Evolutionary conservation across 2,888 invertebrate species (phyloP), one percentile per base, ranked within the genome.

Genomic region (Lasioglossum marginatum): DNA sequence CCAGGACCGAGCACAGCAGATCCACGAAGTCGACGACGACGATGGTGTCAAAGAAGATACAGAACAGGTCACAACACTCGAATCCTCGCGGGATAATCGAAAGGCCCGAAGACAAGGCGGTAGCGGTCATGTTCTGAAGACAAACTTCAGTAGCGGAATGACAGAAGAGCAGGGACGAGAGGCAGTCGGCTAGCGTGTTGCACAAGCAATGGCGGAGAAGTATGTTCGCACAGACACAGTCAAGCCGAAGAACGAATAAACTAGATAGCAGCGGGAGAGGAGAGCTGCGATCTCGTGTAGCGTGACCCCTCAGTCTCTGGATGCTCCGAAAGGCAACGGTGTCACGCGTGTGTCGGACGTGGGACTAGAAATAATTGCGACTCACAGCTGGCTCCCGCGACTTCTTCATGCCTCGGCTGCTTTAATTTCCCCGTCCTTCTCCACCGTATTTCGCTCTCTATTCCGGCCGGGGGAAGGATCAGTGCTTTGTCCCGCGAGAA

Each of bases 361-460:
- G 79, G 66, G 75, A 85, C 84, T 85, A 85, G 85, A 79, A 82
- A 85, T 85, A 85, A 85, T 85, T 83, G 84, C 85, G 66, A 76
- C 79, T 45, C 79, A 40, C 85, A 83, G 84, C 85, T 85, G 85
- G 63, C 84, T 72, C 75, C 78, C n/a, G 52, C 2, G 31, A 48
- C 79, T 71, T 83, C 79, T 76, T 83, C 75, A 37, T 34, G 77
- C 48, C 43, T 43, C 63, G 48, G 48, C 48, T 57, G 75, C 79
- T 68, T 79, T 79, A 83, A 85, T 83, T 83, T 83, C 63, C 84
- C 60, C 23, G n/a, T 60, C 16, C 31, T 52, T 14, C 60, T 45
- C 23, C 52, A 16, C 3, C 34, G 66, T 8, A 70, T 85, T 79
- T 85, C 79, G 79, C 76, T 85, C 76, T 76, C 31, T 12, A 14